These are phyloP conservation scores for Nasonia oneida DNA, from an alignment of 2,888 invertebrate species.

Conservation along the genomic window DNA sequence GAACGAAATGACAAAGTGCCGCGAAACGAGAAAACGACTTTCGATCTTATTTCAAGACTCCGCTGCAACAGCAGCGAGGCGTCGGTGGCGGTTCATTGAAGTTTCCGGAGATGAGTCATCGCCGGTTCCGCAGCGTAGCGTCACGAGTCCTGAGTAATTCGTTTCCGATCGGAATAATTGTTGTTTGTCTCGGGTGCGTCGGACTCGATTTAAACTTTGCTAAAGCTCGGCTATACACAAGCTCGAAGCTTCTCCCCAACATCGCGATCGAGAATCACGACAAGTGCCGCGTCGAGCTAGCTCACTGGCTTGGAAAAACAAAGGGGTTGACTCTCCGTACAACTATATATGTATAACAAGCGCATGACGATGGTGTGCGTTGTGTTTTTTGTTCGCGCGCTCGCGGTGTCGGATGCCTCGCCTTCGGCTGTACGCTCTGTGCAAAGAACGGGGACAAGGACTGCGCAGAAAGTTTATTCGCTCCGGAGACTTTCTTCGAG, in stretches of 20 bases:
- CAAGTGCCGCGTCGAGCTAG: not conserved
- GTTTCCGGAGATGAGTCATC: constrained; percentile 9
- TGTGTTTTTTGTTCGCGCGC: constrained; percentile 8
- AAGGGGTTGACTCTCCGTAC: not conserved
- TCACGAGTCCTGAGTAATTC: not conserved
- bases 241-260: not conserved
- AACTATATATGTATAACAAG: not conserved
- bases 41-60: too few relatives aligned
- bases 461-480: constrained; percentile 19
- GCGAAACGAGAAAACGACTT: too few relatives aligned
- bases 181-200: not conserved
- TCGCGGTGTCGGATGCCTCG: constrained; percentile 9
- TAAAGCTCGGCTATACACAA: not conserved
- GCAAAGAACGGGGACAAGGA: constrained; percentile 18
- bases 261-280: not conserved
- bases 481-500: constrained; percentile 18
- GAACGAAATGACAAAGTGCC: too few relatives aligned
- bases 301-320: not conserved
- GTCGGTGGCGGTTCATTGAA: not conserved
- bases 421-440: not conserved
- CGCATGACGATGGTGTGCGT: not conserved
- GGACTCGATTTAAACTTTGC: not conserved
- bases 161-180: not conserved
- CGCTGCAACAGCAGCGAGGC: too few relatives aligned
- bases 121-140: not conserved